Percentiles rank a stretch among this genome's conserved stretches.
phyloP scores from a whole-genome alignment of 1,140 invertebrate genomes.

The Drosophila lacteicornis region DNA sequence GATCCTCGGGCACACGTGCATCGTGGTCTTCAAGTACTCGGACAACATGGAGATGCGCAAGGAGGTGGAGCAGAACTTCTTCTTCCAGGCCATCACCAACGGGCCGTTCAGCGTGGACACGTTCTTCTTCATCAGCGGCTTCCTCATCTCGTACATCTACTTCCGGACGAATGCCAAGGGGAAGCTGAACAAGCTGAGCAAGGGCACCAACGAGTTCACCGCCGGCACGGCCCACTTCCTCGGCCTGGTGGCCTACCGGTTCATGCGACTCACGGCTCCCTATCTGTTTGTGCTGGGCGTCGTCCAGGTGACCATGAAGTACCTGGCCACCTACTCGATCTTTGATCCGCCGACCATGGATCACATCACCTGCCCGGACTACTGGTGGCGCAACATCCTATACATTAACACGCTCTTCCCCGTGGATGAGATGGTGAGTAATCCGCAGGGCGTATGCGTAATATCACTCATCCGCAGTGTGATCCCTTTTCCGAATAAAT shows the following conservation, averaged over 20 bases:
- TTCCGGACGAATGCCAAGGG: conserved; percentile 93
- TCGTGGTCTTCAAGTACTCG: conserved; percentile 93
- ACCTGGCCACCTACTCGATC: conserved; percentile 91
- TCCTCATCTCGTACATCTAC: conserved; percentile 93
- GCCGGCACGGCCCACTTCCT: conserved; percentile 90
- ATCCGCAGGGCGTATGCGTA: neutral
- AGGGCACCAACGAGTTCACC: conserved; percentile 89
- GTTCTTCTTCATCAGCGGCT: conserved; percentile 93
- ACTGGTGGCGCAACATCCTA: conserved; percentile 94
- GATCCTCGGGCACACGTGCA: conserved; percentile 95
- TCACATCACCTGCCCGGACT: conserved; percentile 92
- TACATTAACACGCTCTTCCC: conserved; percentile 94
- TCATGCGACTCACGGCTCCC: conserved; percentile 92
- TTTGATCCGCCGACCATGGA: conserved; percentile 93
- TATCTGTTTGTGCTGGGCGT: conserved; percentile 93
- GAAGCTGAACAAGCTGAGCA: conserved; percentile 90
- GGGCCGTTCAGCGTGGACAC: conserved; percentile 96
- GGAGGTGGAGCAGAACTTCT: conserved; percentile 91
- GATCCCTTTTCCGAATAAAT: neutral
- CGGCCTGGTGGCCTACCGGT: conserved; percentile 92
- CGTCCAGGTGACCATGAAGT: conserved; percentile 92
- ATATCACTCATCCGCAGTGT: neutral
- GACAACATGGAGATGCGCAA: conserved; percentile 93
- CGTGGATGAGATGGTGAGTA: conserved; percentile 92
- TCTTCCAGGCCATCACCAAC: conserved; percentile 94